These are phyloP conservation scores for Lepus timidus DNA, from an alignment of 2,113 vertebrate genomes.

Conservation along the genomic window DNA sequence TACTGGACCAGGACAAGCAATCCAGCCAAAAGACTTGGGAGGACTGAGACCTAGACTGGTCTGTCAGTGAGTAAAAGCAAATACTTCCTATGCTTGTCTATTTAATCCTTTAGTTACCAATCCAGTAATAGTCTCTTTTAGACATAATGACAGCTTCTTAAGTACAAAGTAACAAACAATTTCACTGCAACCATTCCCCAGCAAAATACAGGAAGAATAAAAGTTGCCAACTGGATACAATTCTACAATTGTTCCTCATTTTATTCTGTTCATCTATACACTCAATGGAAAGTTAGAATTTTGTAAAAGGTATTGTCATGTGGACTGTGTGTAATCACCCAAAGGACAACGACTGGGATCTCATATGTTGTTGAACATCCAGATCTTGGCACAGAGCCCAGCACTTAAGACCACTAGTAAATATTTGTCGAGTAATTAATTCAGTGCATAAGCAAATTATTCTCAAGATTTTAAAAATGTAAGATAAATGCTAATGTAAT, in stretches of 20 bases:
- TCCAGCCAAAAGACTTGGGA: background rate
- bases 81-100: background rate
- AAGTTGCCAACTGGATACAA: background rate
- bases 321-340: background rate
- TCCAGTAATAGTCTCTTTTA: background rate
- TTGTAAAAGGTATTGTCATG: background rate
- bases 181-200: background rate
- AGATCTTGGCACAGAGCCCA: background rate
- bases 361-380: background rate
- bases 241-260: background rate
- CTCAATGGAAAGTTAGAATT: background rate
- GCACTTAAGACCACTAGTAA: background rate
- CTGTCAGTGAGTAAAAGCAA: background rate
- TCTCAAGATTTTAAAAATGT: background rate
- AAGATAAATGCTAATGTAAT: background rate
- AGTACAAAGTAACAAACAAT: background rate
- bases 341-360: background rate
- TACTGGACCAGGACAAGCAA: background rate
- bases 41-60: background rate
- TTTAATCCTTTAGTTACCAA: background rate
- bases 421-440: conserved; percentile 20
- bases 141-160: background rate
- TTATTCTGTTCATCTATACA: background rate
- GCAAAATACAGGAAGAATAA: background rate
- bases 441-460: background rate